Base-by-base conservation (phyloP, 2,888 invertebrate genomes). In the Helleia helle region DNA sequence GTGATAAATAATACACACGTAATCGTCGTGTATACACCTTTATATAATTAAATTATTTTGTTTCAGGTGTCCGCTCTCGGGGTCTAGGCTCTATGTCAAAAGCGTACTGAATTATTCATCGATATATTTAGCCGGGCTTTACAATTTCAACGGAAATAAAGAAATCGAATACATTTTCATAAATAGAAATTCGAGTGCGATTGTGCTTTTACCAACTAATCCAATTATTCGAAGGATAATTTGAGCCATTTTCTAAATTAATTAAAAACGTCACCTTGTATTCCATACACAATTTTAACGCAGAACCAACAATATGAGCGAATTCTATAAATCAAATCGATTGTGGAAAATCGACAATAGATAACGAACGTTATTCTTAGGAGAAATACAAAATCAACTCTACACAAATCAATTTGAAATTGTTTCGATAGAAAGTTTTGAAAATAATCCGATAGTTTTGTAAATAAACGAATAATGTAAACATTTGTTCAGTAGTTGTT, bases 51-150 rank as follows among this genome's bases (percentile, higher is more conserved):
- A 72, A 36, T 58, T 72, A 71, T 67, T 80, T 77, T 80, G 76
- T 80, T 83, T 61, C 83, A 83, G 83, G 77, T 77, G 80, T 63
- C 56, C 63, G 54, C 51, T 53, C 58, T 58, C 62, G 60, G n/a
- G n/a, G n/a, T 64, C 58, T 60, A 54, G 60, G 61, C 22, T 5
- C 22, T 8, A 22, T 22, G 67, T 71, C 74, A 72, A 80, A 75
- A 75, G 74, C 69, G 69, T 65, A 55, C 64, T 81, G 80, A 81
- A 84, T 83, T 52, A 83, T 83, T 81, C 79, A 81, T 68, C 58
- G 64, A 62, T 65, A 75, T 79, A 77, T 79, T 77, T 73, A 76
- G 67, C 65, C 67, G 64, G 57, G 63, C 58, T 36, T 22, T 22
- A 22, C 22, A 22, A 22, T 22, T 22, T 22, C 22, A 8, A 8